These are phyloP conservation scores for Luscinia megarhynchos DNA, from an alignment of 2,797 vertebrate genomes.

Conservation along the genomic window DNA sequence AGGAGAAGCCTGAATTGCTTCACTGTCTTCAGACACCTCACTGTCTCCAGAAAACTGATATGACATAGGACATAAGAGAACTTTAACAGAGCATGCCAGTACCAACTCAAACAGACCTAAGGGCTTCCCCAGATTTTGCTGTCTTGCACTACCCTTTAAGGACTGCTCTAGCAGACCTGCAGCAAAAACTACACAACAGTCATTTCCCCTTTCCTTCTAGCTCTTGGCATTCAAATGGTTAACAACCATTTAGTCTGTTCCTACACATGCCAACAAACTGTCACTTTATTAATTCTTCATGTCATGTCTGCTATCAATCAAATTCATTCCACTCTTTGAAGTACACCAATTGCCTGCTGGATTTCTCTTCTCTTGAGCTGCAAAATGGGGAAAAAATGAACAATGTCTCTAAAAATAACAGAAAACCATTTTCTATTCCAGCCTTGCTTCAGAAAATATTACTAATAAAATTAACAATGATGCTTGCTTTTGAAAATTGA, in stretches of 20 bases:
- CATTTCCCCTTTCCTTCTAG: neutral
- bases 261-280: neutral
- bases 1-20: neutral
- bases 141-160: neutral
- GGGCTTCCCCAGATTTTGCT: neutral
- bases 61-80: fast-evolving
- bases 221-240: neutral
- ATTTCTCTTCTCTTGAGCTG: neutral
- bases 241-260: neutral
- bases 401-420: neutral
- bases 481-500: neutral
- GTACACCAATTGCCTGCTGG: neutral
- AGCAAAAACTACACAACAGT: neutral
- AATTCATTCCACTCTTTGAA: neutral
- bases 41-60: neutral
- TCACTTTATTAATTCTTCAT: neutral
- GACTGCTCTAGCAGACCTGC: neutral
- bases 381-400: neutral
- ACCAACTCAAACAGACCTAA: neutral
- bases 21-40: neutral
- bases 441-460: neutral
- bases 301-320: neutral
- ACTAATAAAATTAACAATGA: neutral
- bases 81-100: neutral
- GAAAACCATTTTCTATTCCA: neutral